Base-by-base conservation (phyloP, 1,140 invertebrate species). In the Drosophila santomea region DNA sequence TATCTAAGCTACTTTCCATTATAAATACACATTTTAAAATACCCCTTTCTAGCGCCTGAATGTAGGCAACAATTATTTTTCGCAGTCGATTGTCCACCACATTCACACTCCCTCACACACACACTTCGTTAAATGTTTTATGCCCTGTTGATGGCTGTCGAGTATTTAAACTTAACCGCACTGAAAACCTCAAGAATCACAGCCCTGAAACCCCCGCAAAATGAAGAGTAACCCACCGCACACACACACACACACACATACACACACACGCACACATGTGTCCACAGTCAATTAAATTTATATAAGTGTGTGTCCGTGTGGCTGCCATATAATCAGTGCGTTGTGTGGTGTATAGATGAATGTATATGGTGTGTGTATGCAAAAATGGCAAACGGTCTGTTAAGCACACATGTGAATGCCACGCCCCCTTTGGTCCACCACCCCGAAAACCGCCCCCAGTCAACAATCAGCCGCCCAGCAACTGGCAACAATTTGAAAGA, bases 321-420 rank as follows among this genome's bases (percentile, higher is more conserved):
- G 58, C 63, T 50, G 61, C 35, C 80, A 75, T 84, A 79, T 83
- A 84, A 84, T 84, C 80, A 84, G 81, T 80, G 80, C 39, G 47
- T 72, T 51, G 48, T 35, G 48, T 15, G 48, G 48, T 35, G 77
- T 62, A 62, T 75, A 66, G 47, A 62, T 64, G 59, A 48, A 50
- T 58, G 55, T 64, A 52, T 69, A 39, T 41, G n/a, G 47, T 75
- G 28, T 20, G 54, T 80, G 36, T 78, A 82, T 89, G 83, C 83
- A 88, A 88, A 88, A 88, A 89, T 89, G 83, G 84, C 84, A 80
- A 88, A 83, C 80, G 83, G 83, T 89, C 83, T 88, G 83, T 88
- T 88, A 88, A 89, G 73, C 84, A 89, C 84, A 88, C 84, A 83
- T 89, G 84, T 71, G 84, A 67, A 58, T 68, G 75, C 61, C 83